Percentiles rank a stretch among this genome's conserved stretches.
Evolutionary conservation across 2,888 invertebrate genomes (phyloP).

Genomic region (Lordiphosa fenestrarum): DNA sequence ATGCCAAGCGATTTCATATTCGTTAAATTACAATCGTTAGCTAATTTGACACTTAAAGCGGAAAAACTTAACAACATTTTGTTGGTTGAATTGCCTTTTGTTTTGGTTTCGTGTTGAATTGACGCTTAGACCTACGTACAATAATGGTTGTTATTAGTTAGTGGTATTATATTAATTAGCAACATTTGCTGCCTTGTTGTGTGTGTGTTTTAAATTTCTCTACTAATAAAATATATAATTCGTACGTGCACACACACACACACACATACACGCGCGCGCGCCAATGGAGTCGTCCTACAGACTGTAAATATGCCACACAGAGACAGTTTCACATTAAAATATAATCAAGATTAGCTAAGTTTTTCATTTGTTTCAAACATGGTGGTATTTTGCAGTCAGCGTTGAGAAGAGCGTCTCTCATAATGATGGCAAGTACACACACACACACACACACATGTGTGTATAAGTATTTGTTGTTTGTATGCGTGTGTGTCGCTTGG

Average conservation of each 20-base stretch:
- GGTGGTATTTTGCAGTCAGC: slow-evolving; percentile 79
- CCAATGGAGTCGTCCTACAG: slow-evolving; percentile 30
- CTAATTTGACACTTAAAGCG: slow-evolving; percentile 75
- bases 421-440: slow-evolving; percentile 65
- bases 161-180: slow-evolving; percentile 24
- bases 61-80: slow-evolving; percentile 75
- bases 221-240: slow-evolving; percentile 76
- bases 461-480: slow-evolving; percentile 11
- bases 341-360: slow-evolving; percentile 39
- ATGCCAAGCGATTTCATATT: slow-evolving; percentile 55
- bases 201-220: slow-evolving; percentile 50
- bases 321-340: slow-evolving; percentile 59
- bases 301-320: slow-evolving; percentile 15
- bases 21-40: slow-evolving; percentile 62
- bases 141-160: slow-evolving; percentile 30
- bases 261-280: slow-evolving; percentile 24
- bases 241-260: slow-evolving; percentile 44
- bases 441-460: too few relatives aligned
- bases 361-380: slow-evolving; percentile 56
- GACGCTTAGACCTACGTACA: slow-evolving; percentile 57
- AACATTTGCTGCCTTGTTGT: slow-evolving; percentile 25
- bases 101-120: slow-evolving; percentile 49
- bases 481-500: slow-evolving; percentile 19
- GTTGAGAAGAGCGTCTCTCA: slow-evolving; percentile 75
- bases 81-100: slow-evolving; percentile 47